Evolutionary conservation across 2,797 vertebrate species (phyloP).

Genomic region (Gallinago stenura): DNA sequence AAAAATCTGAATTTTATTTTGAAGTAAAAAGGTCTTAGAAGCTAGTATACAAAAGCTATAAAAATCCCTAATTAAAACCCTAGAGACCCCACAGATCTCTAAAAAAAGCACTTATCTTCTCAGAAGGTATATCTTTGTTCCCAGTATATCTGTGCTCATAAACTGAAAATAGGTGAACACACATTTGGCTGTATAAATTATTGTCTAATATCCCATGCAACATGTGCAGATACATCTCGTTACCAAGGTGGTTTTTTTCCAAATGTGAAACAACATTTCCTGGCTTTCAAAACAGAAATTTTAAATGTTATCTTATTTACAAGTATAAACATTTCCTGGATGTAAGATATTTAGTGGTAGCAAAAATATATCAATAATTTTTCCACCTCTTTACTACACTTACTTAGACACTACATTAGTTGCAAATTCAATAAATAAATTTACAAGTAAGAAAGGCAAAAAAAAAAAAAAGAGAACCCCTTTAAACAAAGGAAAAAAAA

Average conservation of each 20-base stretch:
- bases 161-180: slow-evolving; percentile 65
- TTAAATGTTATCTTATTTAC: not conserved
- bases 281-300: not conserved
- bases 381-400: not conserved
- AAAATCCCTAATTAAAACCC: slow-evolving; percentile 77
- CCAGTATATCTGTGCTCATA: slow-evolving; percentile 31
- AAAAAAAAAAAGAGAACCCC: not conserved
- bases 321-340: not conserved
- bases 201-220: slow-evolving; percentile 33
- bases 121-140: slow-evolving; percentile 64
- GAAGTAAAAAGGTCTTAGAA: slow-evolving; percentile 66
- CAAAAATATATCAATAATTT: not conserved
- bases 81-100: slow-evolving; percentile 61
- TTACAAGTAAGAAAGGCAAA: not conserved
- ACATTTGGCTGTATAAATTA: slow-evolving; percentile 57
- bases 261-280: slow-evolving; percentile 1
- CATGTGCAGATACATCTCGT: not conserved
- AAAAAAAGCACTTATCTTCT: slow-evolving; percentile 72
- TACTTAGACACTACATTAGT: not conserved
- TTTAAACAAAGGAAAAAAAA: not conserved
- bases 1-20: slow-evolving; percentile 59
- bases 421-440: not conserved
- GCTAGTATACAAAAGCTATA: slow-evolving; percentile 60
- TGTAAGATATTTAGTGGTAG: not conserved
- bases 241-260: not conserved